Evolutionary conservation across 2,888 invertebrate species (phyloP), one percentile per base, ranked within the genome.

Genomic region (Coleophora flavipennella): DNA sequence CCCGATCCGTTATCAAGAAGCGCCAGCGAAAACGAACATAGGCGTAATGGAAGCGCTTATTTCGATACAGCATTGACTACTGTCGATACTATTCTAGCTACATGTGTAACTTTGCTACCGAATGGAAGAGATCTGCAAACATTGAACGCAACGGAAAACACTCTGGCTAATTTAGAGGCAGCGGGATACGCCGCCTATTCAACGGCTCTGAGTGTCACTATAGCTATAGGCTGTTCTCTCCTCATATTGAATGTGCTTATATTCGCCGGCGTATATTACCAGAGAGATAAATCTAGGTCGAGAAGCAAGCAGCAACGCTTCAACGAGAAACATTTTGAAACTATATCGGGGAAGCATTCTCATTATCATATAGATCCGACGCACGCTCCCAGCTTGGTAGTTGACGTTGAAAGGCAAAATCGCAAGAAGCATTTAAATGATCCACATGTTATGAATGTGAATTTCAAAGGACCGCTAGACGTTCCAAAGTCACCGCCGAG

Each of bases 261-360:
- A 58, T 94, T 94, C 64, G 93, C 93, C 37, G 93, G 93, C 2
- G 92, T 94, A 8, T 94, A 93, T 70, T 94, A 94, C 67, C 94
- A 94, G 67, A 69, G 91, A 38, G 91, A 91, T 59, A 92, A 92
- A 73, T 91, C 92, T 36, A 85, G 91, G 53, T 80, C 81, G 2
- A 64, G 80, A 13, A 58, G 65, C 11, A 93, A 93, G 69, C 92
- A 92, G 63, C 91, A 92, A 57, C 88, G 90, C 54, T 88, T 91
- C 51, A 91, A 86, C 55, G 86, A 88, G 66, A 88, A 89, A 60
- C 86, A 88, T 51, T 92, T 92, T 58, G 92, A 92, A 59, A 92
- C 92, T 32, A 91, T 93, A 53, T 90, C 91, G 1, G 86, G 87
- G 1, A 92, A 93, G 57, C 93, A 93, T 60, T 91, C 92, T 13